Evolutionary conservation across 1,140 invertebrate species (phyloP).

Genomic region (Ylistrum balloti): DNA sequence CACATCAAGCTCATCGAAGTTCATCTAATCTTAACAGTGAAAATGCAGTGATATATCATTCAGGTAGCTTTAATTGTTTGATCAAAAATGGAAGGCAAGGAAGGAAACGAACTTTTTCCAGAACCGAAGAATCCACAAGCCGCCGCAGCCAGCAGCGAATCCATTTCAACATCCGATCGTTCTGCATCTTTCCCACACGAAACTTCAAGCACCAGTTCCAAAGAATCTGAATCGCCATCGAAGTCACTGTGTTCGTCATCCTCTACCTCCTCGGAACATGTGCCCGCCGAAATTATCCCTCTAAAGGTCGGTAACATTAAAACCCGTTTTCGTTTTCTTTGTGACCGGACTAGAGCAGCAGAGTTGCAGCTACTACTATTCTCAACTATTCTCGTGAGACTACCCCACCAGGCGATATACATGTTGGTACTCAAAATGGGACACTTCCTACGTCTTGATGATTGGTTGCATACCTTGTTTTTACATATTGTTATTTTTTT

Average conservation of each 20-base stretch:
- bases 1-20: not conserved
- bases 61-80: not conserved
- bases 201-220: slow-evolving; percentile 67
- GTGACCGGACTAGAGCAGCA: no score
- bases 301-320: not conserved
- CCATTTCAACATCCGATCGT: slow-evolving; percentile 59
- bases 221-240: slow-evolving; percentile 83
- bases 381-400: no score
- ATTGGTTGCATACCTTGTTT: no score
- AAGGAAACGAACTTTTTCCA: not conserved
- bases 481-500: no score
- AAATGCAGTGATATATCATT: not conserved
- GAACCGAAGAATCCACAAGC: slow-evolving; percentile 29
- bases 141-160: slow-evolving; percentile 61
- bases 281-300: slow-evolving; percentile 72
- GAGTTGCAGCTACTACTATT: no score
- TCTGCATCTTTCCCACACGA: slow-evolving; percentile 58
- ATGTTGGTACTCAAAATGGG: no score
- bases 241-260: slow-evolving; percentile 86
- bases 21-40: no score
- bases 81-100: not conserved
- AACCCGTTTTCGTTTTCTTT: no score
- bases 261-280: slow-evolving; percentile 86
- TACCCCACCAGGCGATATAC: no score
- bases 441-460: no score